These are phyloP conservation scores for Hartigia nigra DNA, from an alignment of 2,888 invertebrate species.

Conservation along the genomic window DNA sequence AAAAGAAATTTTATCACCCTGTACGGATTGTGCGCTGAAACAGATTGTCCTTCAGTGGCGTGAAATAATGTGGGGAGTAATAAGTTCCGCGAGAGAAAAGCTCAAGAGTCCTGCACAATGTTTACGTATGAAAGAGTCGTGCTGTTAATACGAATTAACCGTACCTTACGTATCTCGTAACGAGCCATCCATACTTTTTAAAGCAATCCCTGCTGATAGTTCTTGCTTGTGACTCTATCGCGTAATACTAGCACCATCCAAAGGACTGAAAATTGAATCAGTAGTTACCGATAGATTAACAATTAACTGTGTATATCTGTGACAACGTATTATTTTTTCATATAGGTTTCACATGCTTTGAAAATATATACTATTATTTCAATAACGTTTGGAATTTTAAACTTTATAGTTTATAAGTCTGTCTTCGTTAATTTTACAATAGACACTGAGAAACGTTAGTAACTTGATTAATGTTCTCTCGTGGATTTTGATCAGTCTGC, in stretches of 20 bases:
- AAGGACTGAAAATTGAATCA: not conserved
- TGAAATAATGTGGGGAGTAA: conserved; percentile 28
- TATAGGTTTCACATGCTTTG: not conserved
- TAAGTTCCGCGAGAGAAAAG: conserved; percentile 27
- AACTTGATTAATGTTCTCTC: not conserved
- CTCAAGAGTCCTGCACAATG: not conserved
- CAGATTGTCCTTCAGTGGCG: conserved; percentile 22
- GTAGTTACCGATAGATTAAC: not conserved
- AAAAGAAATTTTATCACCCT: conserved; percentile 45
- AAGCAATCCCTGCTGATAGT: not conserved
- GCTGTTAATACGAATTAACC: not conserved
- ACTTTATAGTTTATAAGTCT: not conserved
- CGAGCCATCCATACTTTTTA: not conserved
- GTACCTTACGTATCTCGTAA: not conserved
- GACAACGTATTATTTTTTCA: not conserved
- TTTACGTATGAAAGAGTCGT: not conserved
- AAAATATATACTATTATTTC: not conserved
- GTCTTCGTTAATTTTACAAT: not conserved
- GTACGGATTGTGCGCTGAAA: conserved; percentile 17
- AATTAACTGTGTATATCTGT: not conserved
- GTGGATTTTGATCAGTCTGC: not conserved
- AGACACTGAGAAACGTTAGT: not conserved
- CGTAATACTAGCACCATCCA: not conserved
- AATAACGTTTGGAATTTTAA: not conserved
- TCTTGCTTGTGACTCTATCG: not conserved